Evolutionary conservation across 2,113 vertebrate genomes (phyloP).

Genomic region (Barnardius zonarius): DNA sequence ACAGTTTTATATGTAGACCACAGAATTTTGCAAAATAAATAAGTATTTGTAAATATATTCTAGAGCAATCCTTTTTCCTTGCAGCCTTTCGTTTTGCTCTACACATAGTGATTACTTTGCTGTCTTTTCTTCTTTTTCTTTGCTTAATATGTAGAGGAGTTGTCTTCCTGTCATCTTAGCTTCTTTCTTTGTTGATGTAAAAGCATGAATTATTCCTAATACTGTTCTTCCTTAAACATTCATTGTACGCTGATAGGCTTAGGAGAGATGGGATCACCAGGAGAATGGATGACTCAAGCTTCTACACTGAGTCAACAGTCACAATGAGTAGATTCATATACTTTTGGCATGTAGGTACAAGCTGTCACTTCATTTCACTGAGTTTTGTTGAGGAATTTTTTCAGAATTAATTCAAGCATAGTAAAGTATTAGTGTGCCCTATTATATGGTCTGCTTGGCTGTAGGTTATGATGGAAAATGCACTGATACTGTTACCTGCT

Average conservation of each 20-base stretch:
- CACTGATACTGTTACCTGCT: not conserved
- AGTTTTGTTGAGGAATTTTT: not conserved
- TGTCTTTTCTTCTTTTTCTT: not conserved
- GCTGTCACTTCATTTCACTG: not conserved
- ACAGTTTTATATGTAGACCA: not conserved
- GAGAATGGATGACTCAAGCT: slow-evolving; percentile 47
- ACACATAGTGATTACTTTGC: not conserved
- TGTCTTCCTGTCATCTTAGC: not conserved
- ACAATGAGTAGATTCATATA: slow-evolving; percentile 42
- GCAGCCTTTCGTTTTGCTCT: not conserved
- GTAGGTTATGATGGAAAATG: not conserved
- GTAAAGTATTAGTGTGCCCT: not conserved
- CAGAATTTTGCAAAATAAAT: not conserved
- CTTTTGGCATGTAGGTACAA: not conserved
- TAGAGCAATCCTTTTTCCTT: not conserved
- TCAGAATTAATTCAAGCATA: not conserved
- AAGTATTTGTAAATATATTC: not conserved
- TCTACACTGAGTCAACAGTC: slow-evolving; percentile 56
- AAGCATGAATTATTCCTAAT: not conserved
- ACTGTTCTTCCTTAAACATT: slow-evolving; percentile 17
- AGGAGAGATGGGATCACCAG: not conserved
- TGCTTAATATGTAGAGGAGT: not conserved
- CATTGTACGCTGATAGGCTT: not conserved
- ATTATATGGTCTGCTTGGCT: not conserved
- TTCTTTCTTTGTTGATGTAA: not conserved